These are phyloP conservation scores for Hoplostethus mediterraneus DNA, from an alignment of 2,797 vertebrate genomes.

Conservation along the genomic window DNA sequence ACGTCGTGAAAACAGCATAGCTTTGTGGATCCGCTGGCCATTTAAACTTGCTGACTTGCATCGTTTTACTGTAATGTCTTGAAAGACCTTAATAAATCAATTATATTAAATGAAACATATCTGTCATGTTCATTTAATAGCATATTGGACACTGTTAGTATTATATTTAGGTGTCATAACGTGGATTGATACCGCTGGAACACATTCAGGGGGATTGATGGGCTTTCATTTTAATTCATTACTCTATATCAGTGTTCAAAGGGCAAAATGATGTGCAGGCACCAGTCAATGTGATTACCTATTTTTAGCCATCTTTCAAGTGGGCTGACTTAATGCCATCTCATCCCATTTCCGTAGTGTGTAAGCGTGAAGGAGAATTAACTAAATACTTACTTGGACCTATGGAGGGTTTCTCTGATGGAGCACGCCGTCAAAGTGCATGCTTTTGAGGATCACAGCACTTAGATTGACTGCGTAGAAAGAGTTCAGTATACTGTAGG, in stretches of 20 bases:
- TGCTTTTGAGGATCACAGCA: too few species aligned
- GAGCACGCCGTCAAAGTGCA: too few species aligned
- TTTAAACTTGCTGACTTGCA: constrained; percentile 75
- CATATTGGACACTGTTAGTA: constrained; percentile 66
- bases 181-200: constrained; percentile 71
- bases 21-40: constrained; percentile 29
- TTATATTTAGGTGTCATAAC: constrained; percentile 68
- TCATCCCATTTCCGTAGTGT: constrained; percentile 36
- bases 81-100: constrained; percentile 67
- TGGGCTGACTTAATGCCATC: constrained; percentile 47
- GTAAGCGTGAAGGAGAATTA: constrained; percentile 46
- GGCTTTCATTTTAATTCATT: constrained; percentile 69
- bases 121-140: constrained; percentile 76
- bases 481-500: too few species aligned
- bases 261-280: constrained; percentile 53
- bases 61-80: constrained; percentile 55
- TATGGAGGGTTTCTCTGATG: constrained; percentile 1
- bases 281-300: constrained; percentile 55
- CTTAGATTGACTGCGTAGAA: too few species aligned
- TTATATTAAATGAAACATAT: constrained; percentile 75
- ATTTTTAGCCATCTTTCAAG: constrained; percentile 62
- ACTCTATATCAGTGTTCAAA: constrained; percentile 61
- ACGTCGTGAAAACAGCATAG: constrained; percentile 25
- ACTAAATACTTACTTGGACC: constrained; percentile 35
- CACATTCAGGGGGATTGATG: constrained; percentile 67